phyloP scores from a whole-genome alignment of 2,888 invertebrate genomes.

The Aquatica leii region DNA sequence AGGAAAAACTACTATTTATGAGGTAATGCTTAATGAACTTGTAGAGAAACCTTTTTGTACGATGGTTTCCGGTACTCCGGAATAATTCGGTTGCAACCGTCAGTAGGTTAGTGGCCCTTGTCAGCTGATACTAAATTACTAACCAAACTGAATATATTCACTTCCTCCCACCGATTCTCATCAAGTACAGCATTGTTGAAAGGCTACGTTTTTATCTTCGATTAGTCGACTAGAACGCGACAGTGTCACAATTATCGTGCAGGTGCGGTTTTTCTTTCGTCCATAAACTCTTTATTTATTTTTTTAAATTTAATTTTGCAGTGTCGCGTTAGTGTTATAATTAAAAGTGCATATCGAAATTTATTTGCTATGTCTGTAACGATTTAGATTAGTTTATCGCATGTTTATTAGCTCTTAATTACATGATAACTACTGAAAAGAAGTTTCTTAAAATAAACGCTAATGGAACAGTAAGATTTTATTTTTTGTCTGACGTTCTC shows the following conservation, averaged over 20 bases:
- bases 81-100: constrained; percentile 33
- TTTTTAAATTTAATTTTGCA: no score
- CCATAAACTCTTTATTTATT: neutral
- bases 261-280: neutral
- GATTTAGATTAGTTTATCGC: no score
- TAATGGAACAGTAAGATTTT: constrained; percentile 1
- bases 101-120: constrained; percentile 45
- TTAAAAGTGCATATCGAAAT: no score
- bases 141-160: constrained; percentile 16
- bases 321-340: no score
- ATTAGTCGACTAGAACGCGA: constrained; percentile 10
- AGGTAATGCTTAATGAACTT: no score
- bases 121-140: constrained; percentile 41
- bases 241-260: constrained; percentile 1
- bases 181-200: constrained; percentile 8
- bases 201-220: constrained; percentile 10
- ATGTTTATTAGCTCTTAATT: no score
- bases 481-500: no score
- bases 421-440: neutral
- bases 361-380: no score
- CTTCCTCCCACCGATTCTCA: constrained; percentile 15
- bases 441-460: neutral
- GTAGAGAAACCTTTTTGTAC: constrained; percentile 14
- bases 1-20: no score
- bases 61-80: constrained; percentile 22